phyloP scores from a whole-genome alignment of 2,113 vertebrate species.

The Odobenus rosmarus region DNA sequence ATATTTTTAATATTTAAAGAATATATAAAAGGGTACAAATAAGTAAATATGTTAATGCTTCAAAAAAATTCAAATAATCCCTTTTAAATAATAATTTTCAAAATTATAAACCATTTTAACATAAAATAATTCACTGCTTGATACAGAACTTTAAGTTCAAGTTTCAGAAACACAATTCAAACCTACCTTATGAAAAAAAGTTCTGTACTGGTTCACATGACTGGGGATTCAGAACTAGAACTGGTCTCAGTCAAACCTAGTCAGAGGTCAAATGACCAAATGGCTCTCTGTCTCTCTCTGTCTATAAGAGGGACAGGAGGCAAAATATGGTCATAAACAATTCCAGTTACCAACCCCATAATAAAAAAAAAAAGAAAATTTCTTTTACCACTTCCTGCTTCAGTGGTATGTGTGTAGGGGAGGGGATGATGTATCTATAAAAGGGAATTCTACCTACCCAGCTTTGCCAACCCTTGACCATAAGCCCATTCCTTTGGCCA shows the following conservation, averaged over 20 bases:
- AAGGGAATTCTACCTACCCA: not conserved
- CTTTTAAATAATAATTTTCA: not conserved
- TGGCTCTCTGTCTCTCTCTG: not conserved
- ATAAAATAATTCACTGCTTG: not conserved
- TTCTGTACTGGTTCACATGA: not conserved
- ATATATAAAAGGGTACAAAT: not conserved
- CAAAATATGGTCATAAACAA: not conserved
- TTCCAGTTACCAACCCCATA: not conserved
- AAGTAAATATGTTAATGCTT: not conserved
- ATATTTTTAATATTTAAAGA: not conserved
- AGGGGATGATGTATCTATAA: not conserved
- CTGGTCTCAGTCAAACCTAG: not conserved
- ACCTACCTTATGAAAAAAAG: not conserved
- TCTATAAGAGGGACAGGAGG: not conserved
- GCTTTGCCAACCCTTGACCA: not conserved
- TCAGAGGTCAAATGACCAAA: not conserved
- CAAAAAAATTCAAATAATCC: conserved; percentile 28
- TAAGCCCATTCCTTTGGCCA: not conserved
- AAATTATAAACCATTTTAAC: not conserved
- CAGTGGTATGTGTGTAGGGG: not conserved
- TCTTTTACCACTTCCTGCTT: not conserved
- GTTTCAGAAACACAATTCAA: not conserved
- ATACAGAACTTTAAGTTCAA: not conserved
- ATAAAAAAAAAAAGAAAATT: not conserved
- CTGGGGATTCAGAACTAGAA: not conserved